Evolutionary conservation across 2,888 invertebrate genomes (phyloP).

Genomic region (Epistrophe grossulariae): DNA sequence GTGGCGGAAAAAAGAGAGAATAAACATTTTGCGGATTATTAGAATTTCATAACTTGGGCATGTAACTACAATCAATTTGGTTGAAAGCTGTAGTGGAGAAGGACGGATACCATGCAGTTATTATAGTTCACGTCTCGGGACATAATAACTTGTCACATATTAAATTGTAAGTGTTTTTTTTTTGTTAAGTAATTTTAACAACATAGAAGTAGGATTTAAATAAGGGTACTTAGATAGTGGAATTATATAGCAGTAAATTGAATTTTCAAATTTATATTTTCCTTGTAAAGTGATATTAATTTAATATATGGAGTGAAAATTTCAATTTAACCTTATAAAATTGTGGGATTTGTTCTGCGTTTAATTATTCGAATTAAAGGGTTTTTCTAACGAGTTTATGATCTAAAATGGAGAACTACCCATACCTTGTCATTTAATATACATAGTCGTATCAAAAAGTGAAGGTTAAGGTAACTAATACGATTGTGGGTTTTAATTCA

Average conservation of each 20-base stretch:
- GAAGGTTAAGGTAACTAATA: too few species aligned
- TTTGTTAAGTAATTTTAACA: background rate
- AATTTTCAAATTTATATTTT: background rate
- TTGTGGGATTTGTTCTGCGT: too few species aligned
- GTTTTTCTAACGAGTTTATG: too few species aligned
- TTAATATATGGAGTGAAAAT: background rate
- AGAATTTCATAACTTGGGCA: conserved; percentile 54
- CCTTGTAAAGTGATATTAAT: too few species aligned
- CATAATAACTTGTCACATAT: conserved; percentile 5
- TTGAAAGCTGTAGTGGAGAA: background rate
- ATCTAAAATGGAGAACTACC: too few species aligned
- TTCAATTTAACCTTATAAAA: too few species aligned
- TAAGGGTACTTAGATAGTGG: background rate
- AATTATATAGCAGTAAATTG: background rate
- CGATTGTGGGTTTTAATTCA: too few species aligned
- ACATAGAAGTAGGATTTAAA: background rate
- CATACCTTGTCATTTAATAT: too few species aligned
- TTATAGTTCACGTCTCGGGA: background rate
- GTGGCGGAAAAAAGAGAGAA: background rate
- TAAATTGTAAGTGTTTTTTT: background rate
- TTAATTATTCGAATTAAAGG: too few species aligned
- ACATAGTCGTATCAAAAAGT: too few species aligned
- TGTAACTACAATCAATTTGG: conserved; percentile 53
- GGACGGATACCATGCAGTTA: too few species aligned
- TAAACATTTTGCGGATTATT: conserved; percentile 25